Conservation (phyloP, 1,140 invertebrate genomes). For the Philotrypesis tridentata region DNA sequence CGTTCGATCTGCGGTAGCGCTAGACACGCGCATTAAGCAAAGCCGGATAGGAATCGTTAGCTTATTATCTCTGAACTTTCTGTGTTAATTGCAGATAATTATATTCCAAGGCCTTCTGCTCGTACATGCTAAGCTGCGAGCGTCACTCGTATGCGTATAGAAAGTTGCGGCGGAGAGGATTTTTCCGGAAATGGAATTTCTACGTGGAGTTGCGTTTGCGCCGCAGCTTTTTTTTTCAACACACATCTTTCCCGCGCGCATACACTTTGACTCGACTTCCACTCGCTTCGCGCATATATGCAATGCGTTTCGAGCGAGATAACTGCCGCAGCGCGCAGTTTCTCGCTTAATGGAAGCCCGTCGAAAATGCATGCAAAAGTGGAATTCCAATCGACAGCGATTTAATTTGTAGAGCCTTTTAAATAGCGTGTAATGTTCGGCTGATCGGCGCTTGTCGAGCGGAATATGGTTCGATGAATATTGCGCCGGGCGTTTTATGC, state of each 20-base stretch:
- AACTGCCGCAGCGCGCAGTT: no score
- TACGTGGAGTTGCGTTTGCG: background rate
- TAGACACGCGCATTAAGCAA: background rate
- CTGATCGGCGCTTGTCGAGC: background rate
- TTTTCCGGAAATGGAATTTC: background rate
- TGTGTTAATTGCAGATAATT: conserved; percentile 35
- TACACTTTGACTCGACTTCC: no score
- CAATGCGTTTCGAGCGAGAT: no score
- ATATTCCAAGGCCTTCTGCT: background rate
- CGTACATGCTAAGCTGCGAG: background rate
- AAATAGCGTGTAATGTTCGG: background rate
- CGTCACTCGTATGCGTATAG: conserved; percentile 2
- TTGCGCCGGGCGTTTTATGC: background rate
- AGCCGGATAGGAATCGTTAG: background rate
- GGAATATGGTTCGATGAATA: background rate
- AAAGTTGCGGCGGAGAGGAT: background rate
- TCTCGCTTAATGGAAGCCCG: background rate
- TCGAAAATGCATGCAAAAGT: background rate
- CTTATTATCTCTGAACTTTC: conserved; percentile 33
- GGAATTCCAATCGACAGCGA: background rate
- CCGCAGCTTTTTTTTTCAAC: no score
- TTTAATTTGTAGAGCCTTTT: background rate
- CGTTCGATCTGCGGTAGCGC: conserved; percentile 3
- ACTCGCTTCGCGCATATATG: no score
- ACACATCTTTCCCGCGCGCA: no score